These are phyloP conservation scores for Tigriopus japonicus DNA, from an alignment of 1,140 invertebrate genomes.

Conservation along the genomic window DNA sequence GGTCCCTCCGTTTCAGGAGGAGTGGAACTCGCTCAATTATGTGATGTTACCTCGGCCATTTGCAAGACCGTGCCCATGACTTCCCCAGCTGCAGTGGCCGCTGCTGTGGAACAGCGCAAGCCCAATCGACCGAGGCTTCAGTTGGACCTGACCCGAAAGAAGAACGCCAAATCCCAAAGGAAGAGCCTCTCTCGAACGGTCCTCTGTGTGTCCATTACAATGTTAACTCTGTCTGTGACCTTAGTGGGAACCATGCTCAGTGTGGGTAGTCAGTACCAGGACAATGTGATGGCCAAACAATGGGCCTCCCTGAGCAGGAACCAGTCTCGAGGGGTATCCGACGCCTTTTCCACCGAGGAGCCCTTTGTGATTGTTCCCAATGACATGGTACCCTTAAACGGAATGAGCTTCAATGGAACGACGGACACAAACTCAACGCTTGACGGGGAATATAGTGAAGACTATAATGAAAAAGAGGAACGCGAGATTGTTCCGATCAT, in stretches of 20 bases:
- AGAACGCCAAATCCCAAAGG: not conserved
- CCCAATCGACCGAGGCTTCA: constrained; percentile 3
- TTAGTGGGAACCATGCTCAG: constrained; percentile 11
- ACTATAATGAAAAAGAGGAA: too few species aligned
- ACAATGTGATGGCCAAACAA: constrained; percentile 1
- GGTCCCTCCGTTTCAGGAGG: constrained; percentile 2
- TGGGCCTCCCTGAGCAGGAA: not conserved
- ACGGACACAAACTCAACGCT: too few species aligned
- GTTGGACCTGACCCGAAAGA: not conserved
- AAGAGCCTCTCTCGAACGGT: constrained; percentile 1
- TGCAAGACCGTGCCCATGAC: not conserved
- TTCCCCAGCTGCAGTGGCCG: too few species aligned
- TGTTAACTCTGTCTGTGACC: constrained; percentile 9
- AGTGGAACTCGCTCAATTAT: constrained; percentile 3
- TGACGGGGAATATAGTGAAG: too few species aligned
- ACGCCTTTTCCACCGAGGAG: too few species aligned
- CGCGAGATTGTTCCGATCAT: too few species aligned
- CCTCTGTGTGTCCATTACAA: constrained; percentile 2
- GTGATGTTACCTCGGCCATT: not conserved
- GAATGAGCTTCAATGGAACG: too few species aligned
- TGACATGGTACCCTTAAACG: too few species aligned
- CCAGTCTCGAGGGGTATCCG: too few species aligned
- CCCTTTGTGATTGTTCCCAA: too few species aligned
- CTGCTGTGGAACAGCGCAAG: too few species aligned
- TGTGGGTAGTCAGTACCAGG: constrained; percentile 5